These are phyloP conservation scores for Steinernema feltiae DNA, from an alignment of 1,140 invertebrate genomes.

Conservation along the genomic window DNA sequence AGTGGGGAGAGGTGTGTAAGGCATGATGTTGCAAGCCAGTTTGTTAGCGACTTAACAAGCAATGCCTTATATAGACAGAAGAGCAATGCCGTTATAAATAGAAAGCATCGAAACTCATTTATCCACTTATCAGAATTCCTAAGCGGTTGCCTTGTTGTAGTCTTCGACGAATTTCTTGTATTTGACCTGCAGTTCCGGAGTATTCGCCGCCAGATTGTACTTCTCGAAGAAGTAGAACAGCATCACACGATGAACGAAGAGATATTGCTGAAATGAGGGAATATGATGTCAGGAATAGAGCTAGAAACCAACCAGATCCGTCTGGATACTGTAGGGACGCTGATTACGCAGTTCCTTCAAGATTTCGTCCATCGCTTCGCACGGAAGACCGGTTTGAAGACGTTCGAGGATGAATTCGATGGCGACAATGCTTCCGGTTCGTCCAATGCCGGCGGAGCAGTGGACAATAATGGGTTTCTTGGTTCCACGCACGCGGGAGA, in stretches of 20 bases:
- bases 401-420: constrained; percentile 42
- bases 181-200: background rate
- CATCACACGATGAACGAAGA: constrained; percentile 28
- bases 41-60: no score
- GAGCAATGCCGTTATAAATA: no score
- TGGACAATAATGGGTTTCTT: constrained; percentile 45
- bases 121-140: no score
- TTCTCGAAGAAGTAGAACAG: constrained; percentile 26
- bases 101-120: no score
- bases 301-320: constrained; percentile 20
- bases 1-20: background rate
- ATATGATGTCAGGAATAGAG: background rate
- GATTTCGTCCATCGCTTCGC: constrained; percentile 40
- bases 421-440: constrained; percentile 41
- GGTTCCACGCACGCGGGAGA: constrained; percentile 35
- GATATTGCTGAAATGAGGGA: constrained; percentile 23
- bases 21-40: background rate
- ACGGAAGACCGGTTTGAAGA: constrained; percentile 34
- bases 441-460: constrained; percentile 43
- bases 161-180: constrained; percentile 22
- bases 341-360: constrained; percentile 42
- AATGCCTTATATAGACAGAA: no score
- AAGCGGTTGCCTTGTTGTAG: constrained; percentile 16
- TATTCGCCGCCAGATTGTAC: constrained; percentile 13
- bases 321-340: no score